These are phyloP conservation scores for Gonioctena quinquepunctata DNA, from an alignment of 1,140 invertebrate species.

Conservation along the genomic window DNA sequence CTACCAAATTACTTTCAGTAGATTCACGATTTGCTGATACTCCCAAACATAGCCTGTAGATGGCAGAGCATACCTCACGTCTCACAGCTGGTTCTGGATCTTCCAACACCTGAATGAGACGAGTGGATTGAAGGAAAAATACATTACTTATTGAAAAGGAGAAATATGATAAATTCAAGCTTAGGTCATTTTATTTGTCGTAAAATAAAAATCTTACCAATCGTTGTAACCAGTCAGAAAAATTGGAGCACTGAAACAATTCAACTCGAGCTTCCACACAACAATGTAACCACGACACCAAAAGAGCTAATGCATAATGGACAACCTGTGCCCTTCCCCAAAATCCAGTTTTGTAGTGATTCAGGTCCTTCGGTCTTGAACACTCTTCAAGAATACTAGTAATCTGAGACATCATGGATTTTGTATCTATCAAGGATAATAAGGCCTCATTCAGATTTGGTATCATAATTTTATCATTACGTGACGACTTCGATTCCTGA, in stretches of 20 bases:
- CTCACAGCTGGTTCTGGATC: slow-evolving; percentile 85
- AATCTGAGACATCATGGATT: slow-evolving; percentile 78
- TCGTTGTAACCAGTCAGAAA: slow-evolving; percentile 73
- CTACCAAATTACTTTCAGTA: slow-evolving; percentile 64
- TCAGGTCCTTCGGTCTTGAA: slow-evolving; percentile 74
- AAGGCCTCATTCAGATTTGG: slow-evolving; percentile 59
- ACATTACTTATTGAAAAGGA: too few species aligned
- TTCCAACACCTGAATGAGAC: slow-evolving; percentile 65
- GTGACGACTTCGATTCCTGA: slow-evolving; percentile 51
- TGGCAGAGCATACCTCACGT: slow-evolving; percentile 84
- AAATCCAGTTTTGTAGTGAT: slow-evolving; percentile 84
- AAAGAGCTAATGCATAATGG: slow-evolving; percentile 78
- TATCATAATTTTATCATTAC: slow-evolving; percentile 50
- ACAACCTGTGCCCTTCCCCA: slow-evolving; percentile 78
- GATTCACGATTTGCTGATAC: slow-evolving; percentile 64
- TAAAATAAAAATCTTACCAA: slow-evolving; percentile 56
- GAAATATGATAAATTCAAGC: too few species aligned
- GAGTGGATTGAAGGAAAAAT: too few species aligned
- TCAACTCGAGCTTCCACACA: slow-evolving; percentile 66
- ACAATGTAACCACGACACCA: slow-evolving; percentile 85
- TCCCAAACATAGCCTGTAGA: slow-evolving; percentile 85
- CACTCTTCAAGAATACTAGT: slow-evolving; percentile 88
- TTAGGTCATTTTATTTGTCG: too few species aligned
- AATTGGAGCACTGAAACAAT: slow-evolving; percentile 69
- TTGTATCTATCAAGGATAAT: slow-evolving; percentile 80